A percentile compares a stretch with the other conserved stretches of the same genome.
These are phyloP conservation scores for human (Homo sapiens) DNA, from an alignment of 2,113 vertebrate genomes.

Conservation along the genomic window GRCh38 chr2:137660001-137660500, in stretches of 20 bases:
- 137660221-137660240: not conserved
- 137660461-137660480: not conserved
- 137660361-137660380: not conserved
- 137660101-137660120: not conserved
- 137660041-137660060: not conserved
- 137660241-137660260: not conserved
- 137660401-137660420: not conserved
- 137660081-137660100: constrained; percentile 18
- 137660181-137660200: not conserved
- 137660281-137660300: constrained; percentile 8
- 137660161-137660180: not conserved
- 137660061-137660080: constrained; percentile 1
- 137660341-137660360: not conserved
- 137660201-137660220: no score
- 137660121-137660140: not conserved
- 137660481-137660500: not conserved
- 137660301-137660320: not conserved
- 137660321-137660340: not conserved
- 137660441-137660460: not conserved
- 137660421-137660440: not conserved
- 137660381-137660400: not conserved
- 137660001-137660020: not conserved
- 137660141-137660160: constrained; percentile 43
- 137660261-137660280: not conserved
- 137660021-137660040: constrained; percentile 9